Base-by-base conservation (phyloP, 2,888 invertebrate species). In the Phyllotreta striolata region DNA sequence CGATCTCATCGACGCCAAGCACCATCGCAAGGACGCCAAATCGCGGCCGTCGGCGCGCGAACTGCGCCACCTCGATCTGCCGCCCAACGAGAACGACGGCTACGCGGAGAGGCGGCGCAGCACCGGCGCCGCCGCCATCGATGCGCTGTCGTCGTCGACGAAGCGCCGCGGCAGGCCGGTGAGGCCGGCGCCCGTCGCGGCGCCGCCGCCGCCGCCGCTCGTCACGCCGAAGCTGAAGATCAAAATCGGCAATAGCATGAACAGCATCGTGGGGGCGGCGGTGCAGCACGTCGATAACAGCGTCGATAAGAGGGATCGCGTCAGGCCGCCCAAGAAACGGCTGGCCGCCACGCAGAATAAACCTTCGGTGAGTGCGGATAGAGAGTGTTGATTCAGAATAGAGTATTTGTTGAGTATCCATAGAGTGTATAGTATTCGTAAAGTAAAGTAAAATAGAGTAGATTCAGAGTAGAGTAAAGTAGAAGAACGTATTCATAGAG, bases 251-350 rank as follows among this genome's bases (percentile, higher is more conserved):
- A 84, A 85, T 54, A 84, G 85, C 54, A 70, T 66, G 8, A 84
- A 83, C 49, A 86, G 86, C 68, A 84, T 85, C 47, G 77, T 81
- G 37, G 84, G 83, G 55, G 71, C 75, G 55, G 75, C 74, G 14
- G 6, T 49, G 8, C 35, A 12, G 13, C 52, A 37, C 8, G 9
- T 14, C 13, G 76, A 71, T 37, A 76, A 74, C 56, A 70, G 85
- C 79, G 81, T 83, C 77, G 81, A 85, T 76, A 83, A 83, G 62
- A 74, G 84, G 68, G 77, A 84, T 76, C 75, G 85, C 77, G 82
- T 86, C 74, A 80, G 91, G 68, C 95, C 95, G 54, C 94, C 94
- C 0, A 95, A 95, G 82, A 95, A 95, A 78, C 88, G 93, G 10
- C 79, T 90, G 34, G 84, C 87, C 41, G 85, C 83, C 63, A 84